Conservation (phyloP, 1,140 invertebrate genomes). For the Laupala kohalensis region DNA sequence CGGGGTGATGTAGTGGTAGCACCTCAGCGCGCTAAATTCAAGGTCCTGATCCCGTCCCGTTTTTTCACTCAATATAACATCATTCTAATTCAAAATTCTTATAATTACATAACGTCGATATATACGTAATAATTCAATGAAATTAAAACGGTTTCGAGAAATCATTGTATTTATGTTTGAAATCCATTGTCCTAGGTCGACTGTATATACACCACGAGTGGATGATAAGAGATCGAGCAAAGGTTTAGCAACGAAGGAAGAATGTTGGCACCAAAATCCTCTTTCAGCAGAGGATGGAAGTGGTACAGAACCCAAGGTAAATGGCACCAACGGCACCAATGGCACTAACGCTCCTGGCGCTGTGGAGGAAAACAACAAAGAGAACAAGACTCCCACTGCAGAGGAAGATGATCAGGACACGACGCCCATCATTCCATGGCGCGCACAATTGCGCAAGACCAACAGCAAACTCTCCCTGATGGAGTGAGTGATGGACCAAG, state of each 20-base stretch:
- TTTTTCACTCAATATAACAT: no score
- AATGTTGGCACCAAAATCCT: not conserved
- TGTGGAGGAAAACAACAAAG: constrained; percentile 11
- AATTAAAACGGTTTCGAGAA: not conserved
- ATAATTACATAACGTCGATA: no score
- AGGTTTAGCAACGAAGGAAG: not conserved
- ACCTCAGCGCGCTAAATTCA: no score
- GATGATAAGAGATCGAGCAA: constrained; percentile 30
- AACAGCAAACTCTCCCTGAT: constrained; percentile 68
- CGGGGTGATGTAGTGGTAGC: no score
- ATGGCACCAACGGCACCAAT: constrained; percentile 5
- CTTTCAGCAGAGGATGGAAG: not conserved
- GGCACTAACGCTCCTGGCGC: constrained; percentile 8
- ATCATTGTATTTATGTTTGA: not conserved
- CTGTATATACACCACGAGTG: constrained; percentile 50
- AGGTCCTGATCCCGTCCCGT: no score
- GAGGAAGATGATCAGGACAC: not conserved
- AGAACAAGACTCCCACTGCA: constrained; percentile 14
- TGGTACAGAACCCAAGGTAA: constrained; percentile 14
- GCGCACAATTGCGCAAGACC: constrained; percentile 73
- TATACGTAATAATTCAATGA: no score
- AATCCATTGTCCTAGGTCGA: constrained; percentile 33
- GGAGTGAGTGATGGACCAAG: no score
- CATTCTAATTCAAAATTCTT: no score
- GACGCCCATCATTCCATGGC: constrained; percentile 63